Evolutionary conservation across 92 coral and sea anemone genomes (phyloP), one percentile per base, ranked within the genome.

Genomic region (Metridium senile): DNA sequence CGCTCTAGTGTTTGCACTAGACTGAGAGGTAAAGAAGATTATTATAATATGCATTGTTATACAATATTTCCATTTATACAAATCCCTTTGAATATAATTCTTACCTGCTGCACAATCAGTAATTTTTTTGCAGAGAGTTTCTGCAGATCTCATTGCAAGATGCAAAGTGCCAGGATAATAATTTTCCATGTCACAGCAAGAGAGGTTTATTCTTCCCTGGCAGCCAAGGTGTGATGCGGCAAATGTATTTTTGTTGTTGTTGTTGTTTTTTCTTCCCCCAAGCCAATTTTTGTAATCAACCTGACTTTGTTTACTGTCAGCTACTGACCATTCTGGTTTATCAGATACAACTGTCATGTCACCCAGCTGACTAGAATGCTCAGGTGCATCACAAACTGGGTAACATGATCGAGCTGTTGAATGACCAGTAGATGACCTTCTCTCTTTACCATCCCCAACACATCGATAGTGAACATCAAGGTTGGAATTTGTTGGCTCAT

Each of bases 401-500:
- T 45, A 45, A 16, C n/a, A n/a, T n/a, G n/a, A n/a, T n/a, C n/a
- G n/a, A n/a, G 49, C 1, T 0, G 30, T 29, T 29, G 64, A 58
- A n/a, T 26, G 9, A n/a, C 64, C 64, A 58, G 64, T 58, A 9
- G 64, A 0, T 11, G 64, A 58, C 9, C 29, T 39, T 13, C 49
- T 39, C 13, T 39, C 49, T 26, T 62, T 62, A 21, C 68, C 68
- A 62, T 62, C 68, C 1, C 68, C 68, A 62, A 62, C 68, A 17
- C 49, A 39, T 13, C 49, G 49, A 13, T 39, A 39, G 13, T 39
- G 6, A 4, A 39, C 49, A 39, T 39, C 13, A 13, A 39, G 8
- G 49, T 39, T 39, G 6, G 13, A 39, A 4, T 39, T 6, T 6
- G 49, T 39, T 4, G 49, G 49, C 49, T 39, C 49, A 39, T 39